These are phyloP conservation scores for Nycticebus coucang DNA, from an alignment of 2,113 vertebrate genomes.

Conservation along the genomic window DNA sequence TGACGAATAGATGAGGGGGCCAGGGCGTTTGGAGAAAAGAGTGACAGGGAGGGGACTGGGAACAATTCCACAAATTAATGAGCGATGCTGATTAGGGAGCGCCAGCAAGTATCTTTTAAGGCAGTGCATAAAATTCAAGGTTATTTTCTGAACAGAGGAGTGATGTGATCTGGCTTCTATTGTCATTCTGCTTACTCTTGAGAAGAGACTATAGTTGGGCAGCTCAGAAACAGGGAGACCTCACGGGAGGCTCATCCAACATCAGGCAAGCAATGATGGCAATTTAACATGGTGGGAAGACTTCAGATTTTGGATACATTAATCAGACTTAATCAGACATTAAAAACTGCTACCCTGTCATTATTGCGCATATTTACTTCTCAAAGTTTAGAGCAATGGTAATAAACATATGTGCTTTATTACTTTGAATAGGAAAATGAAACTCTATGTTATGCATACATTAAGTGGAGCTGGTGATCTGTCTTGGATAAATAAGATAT, in stretches of 20 bases:
- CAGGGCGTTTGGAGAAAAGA: neutral
- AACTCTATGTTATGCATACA: neutral
- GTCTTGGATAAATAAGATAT: neutral
- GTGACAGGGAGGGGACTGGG: rapidly evolving
- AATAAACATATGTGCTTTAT: neutral
- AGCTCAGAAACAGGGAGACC: neutral
- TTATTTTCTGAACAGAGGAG: neutral
- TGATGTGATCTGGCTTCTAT: neutral
- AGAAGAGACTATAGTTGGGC: rapidly evolving
- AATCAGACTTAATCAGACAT: neutral
- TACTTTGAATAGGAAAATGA: slow-evolving; percentile 3
- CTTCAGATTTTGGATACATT: neutral
- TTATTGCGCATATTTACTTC: neutral
- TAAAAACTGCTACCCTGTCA: neutral
- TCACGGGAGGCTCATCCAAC: neutral
- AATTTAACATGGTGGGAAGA: neutral
- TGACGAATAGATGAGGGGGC: rapidly evolving
- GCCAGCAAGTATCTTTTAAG: neutral
- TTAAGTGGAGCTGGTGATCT: neutral
- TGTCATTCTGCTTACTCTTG: neutral
- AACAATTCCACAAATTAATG: neutral
- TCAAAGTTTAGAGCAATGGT: neutral
- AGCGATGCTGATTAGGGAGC: neutral
- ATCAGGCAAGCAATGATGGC: neutral
- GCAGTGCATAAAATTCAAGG: neutral